Evolutionary conservation across 2,888 invertebrate genomes (phyloP).

Genomic region (Portevinia maculata): DNA sequence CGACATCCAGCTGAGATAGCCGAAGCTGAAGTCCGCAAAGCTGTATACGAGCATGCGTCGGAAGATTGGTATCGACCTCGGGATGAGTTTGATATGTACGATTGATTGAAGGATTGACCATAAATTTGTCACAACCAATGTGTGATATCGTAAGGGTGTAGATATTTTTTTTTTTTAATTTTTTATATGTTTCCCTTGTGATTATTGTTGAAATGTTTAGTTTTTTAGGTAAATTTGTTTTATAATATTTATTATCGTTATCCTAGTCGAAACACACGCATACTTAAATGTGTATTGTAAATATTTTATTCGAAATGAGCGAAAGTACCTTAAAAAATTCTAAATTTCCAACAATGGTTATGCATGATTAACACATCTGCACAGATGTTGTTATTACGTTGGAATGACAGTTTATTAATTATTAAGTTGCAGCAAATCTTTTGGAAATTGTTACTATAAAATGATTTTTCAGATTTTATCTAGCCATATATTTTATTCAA

Average conservation of each 20-base stretch:
- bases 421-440: constrained; percentile 42
- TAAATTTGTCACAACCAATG: not conserved
- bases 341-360: constrained; percentile 49
- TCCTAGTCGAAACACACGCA: constrained; percentile 62
- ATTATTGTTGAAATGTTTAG: constrained; percentile 32
- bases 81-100: constrained; percentile 80
- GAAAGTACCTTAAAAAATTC: constrained; percentile 80
- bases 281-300: constrained; percentile 77
- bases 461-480: constrained; percentile 43
- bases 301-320: constrained; percentile 80
- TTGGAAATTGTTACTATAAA: constrained; percentile 26
- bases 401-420: constrained; percentile 52
- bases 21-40: constrained; percentile 84
- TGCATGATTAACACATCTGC: not conserved
- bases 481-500: constrained; percentile 60
- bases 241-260: constrained; percentile 60
- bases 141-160: not conserved
- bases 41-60: constrained; percentile 86
- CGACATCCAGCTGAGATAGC: constrained; percentile 83
- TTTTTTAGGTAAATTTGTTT: constrained; percentile 29
- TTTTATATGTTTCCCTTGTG: constrained; percentile 26
- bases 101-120: constrained; percentile 51
- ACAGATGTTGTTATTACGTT: constrained; percentile 9
- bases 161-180: not conserved
- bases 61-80: constrained; percentile 85